phyloP scores from a whole-genome alignment of 2,797 vertebrate species.

The Choloepus didactylus region DNA sequence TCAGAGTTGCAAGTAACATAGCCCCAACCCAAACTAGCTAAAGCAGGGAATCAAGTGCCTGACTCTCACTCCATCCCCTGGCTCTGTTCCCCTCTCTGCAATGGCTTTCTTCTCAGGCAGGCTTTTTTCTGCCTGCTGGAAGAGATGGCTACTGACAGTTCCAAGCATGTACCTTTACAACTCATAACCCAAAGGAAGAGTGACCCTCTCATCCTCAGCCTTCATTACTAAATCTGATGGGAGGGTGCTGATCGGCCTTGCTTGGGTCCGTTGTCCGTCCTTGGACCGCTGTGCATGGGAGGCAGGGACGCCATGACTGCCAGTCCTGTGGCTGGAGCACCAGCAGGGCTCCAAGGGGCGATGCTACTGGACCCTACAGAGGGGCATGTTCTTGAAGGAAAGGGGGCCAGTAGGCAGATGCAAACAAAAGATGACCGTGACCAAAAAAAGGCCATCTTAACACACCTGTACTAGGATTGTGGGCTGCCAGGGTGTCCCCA shows the following conservation, averaged over 20 bases:
- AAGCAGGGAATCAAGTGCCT: neutral
- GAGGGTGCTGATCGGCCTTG: neutral
- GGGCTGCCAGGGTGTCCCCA: neutral
- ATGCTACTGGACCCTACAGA: fast-evolving
- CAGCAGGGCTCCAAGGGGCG: neutral
- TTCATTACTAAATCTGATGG: neutral
- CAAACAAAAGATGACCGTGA: neutral
- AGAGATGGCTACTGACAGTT: neutral
- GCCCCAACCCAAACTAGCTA: neutral
- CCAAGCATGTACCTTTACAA: too few relatives aligned
- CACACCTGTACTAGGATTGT: neutral
- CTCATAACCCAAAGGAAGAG: neutral
- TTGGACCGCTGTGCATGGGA: neutral
- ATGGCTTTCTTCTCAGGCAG: neutral
- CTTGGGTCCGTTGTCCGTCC: fast-evolving
- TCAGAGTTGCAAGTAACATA: neutral
- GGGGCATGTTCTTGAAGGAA: neutral
- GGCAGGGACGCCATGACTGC: neutral
- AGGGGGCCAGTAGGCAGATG: neutral
- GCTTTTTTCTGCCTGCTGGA: neutral
- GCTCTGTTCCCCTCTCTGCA: neutral
- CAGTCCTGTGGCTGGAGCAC: neutral
- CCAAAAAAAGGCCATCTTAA: neutral
- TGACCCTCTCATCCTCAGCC: neutral
- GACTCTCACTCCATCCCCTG: neutral